Percentiles rank a stretch among this genome's conserved stretches.
Conservation (phyloP, 1,140 invertebrate genomes). For the Pteromalus puparum region DNA sequence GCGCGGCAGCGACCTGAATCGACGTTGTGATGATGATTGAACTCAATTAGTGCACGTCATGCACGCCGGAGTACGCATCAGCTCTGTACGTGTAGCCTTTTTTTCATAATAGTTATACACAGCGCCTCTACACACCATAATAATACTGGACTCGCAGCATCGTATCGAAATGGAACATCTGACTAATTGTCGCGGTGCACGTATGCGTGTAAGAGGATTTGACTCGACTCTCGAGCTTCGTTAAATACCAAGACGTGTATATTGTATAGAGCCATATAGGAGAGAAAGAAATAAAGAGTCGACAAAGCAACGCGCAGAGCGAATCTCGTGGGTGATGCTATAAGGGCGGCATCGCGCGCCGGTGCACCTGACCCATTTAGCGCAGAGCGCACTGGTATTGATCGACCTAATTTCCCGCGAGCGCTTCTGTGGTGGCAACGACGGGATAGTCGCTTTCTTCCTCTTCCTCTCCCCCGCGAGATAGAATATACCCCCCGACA, state of each 20-base stretch:
- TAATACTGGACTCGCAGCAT: neutral
- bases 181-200: neutral
- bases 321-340: conserved; percentile 47
- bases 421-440: neutral
- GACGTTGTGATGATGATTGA: conserved; percentile 46
- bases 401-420: conserved; percentile 69
- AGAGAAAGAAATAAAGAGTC: neutral
- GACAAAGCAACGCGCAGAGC: too few relatives aligned
- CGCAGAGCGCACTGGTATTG: conserved; percentile 61
- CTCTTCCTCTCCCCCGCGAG: too few relatives aligned
- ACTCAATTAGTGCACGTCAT: conserved; percentile 40
- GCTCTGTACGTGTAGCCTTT: neutral
- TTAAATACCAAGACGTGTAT: too few relatives aligned
- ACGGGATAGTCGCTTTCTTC: neutral
- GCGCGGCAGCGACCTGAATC: conserved; percentile 34
- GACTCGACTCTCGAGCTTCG: too few relatives aligned
- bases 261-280: too few relatives aligned
- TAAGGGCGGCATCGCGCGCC: conserved; percentile 51
- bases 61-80: neutral
- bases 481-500: too few relatives aligned
- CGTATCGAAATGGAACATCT: conserved; percentile 33
- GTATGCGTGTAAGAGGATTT: too few relatives aligned
- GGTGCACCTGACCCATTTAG: conserved; percentile 73
- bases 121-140: neutral
- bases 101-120: neutral